Percentiles rank a stretch among this genome's conserved stretches.
phyloP scores from a whole-genome alignment of 2,797 vertebrate species.

The Ara ararauna region DNA sequence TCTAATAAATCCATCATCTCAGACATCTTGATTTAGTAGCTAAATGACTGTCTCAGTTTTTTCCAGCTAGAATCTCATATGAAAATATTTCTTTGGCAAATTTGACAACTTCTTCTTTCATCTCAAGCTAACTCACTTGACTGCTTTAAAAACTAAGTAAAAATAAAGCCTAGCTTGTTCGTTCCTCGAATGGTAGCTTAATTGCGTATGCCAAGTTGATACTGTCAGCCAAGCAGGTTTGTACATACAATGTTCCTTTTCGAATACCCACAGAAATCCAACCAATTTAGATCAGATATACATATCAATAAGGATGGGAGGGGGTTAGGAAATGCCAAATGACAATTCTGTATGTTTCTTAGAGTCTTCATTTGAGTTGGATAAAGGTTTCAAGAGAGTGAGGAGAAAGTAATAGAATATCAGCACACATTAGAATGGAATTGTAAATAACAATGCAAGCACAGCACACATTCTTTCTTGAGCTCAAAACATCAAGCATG shows the following conservation, averaged over 20 bases:
- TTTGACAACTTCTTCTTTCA: background rate
- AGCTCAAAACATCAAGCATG: background rate
- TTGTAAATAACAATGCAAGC: background rate
- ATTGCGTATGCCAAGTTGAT: background rate
- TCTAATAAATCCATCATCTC: background rate
- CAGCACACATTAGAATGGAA: background rate
- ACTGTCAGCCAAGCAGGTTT: background rate
- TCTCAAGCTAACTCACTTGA: background rate
- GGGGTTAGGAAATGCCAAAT: background rate
- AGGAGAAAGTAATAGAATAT: background rate
- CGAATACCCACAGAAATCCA: background rate
- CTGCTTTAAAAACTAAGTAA: background rate
- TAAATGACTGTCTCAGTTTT: background rate
- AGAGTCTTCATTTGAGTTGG: background rate
- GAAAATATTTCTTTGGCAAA: background rate
- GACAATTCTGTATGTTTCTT: background rate
- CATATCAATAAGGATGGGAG: rapidly evolving
- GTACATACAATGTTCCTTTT: background rate
- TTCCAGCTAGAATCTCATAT: background rate
- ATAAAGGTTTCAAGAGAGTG: background rate
- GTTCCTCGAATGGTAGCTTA: background rate
- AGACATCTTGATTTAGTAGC: background rate
- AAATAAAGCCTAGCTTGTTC: background rate
- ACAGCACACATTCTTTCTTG: background rate
- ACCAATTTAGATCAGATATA: background rate